Base-by-base conservation (phyloP, 2,888 invertebrate species). In the Caenorhabditis panamensis region DNA sequence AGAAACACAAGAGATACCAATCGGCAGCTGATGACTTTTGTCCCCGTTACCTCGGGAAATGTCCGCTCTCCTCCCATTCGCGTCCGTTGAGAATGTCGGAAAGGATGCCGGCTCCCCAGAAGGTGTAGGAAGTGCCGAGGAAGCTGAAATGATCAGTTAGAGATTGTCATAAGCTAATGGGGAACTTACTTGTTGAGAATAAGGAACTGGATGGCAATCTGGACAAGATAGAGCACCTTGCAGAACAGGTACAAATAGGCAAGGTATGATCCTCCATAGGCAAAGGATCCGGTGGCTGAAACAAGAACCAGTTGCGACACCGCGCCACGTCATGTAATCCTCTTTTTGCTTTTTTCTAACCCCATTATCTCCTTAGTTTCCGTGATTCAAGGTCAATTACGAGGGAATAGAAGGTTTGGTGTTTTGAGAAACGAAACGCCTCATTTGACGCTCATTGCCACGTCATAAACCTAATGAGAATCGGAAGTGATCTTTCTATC, bases 61-160 rank as follows among this genome's bases (percentile, higher is more conserved):
- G 88, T 26, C 91, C 91, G 58, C 88, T 88, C 68, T 90, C 88
- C 53, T 88, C 82, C 91, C 91, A 91, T 76, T 88, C 86, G 0
- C 88, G 78, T 20, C 90, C 90, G 36, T 82, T 49, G n/a, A 84
- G 37, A 41, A 91, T 78, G 82, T 91, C 91, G 8, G 79, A 62
- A n/a, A 91, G 85, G 44, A 91, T 87, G 13, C 89, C 90, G 61
- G 86, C 79, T 31, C 91, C 91, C 89, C 91, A 91, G 80, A 91
- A 88, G 51, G 84, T 84, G 81, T 91, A 91, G 26, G 83, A 82
- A 31, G 91, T 88, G 54, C 89, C 88, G 20, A 91, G 88, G 87
- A 91, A 91, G 51, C 85, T 87, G 79, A 66, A 84, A 75, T 18
- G 18, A 47, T 22, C 9, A 28, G 37, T 11, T 20, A 53, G 4